Conservation (phyloP, 2,888 invertebrate species). For the Entomobrya multifasciata region DNA sequence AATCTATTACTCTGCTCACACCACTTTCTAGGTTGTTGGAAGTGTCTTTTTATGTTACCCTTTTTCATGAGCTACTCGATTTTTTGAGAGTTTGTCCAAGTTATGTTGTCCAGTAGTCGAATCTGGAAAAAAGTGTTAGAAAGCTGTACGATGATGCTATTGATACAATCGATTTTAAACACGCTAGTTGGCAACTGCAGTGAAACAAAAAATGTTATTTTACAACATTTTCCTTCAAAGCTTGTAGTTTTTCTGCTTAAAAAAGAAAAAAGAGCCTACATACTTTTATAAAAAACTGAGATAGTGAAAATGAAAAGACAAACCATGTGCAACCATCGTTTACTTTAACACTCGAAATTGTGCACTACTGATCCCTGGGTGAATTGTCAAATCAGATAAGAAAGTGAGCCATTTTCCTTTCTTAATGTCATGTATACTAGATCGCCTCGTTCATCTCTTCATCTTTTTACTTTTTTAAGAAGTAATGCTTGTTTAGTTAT, state of each 20-base stretch:
- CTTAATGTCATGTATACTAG: slow-evolving; percentile 45
- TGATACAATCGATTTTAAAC: slow-evolving; percentile 16
- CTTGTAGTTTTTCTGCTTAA: not conserved
- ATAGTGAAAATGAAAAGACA: not conserved
- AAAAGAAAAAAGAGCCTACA: slow-evolving; percentile 1
- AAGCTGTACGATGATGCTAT: not conserved
- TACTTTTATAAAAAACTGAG: not conserved
- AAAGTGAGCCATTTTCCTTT: slow-evolving; percentile 57
- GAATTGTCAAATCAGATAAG: slow-evolving; percentile 66
- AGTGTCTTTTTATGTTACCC: slow-evolving; percentile 19
- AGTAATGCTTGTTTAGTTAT: too few relatives aligned
- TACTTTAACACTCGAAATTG: slow-evolving; percentile 22
- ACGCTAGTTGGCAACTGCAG: slow-evolving; percentile 23
- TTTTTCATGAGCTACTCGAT: not conserved
- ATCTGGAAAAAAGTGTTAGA: slow-evolving; percentile 2
- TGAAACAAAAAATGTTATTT: not conserved
- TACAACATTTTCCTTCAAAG: not conserved
- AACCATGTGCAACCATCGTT: not conserved
- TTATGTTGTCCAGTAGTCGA: slow-evolving; percentile 17
- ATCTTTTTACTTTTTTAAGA: not conserved
- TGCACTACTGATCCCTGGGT: slow-evolving; percentile 43
- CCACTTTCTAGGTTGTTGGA: not conserved
- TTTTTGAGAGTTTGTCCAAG: slow-evolving; percentile 11
- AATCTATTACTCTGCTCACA: slow-evolving; percentile 8
- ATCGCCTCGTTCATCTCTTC: not conserved